Conservation (phyloP, 2,797 vertebrate species). For the Hoplostethus mediterraneus region DNA sequence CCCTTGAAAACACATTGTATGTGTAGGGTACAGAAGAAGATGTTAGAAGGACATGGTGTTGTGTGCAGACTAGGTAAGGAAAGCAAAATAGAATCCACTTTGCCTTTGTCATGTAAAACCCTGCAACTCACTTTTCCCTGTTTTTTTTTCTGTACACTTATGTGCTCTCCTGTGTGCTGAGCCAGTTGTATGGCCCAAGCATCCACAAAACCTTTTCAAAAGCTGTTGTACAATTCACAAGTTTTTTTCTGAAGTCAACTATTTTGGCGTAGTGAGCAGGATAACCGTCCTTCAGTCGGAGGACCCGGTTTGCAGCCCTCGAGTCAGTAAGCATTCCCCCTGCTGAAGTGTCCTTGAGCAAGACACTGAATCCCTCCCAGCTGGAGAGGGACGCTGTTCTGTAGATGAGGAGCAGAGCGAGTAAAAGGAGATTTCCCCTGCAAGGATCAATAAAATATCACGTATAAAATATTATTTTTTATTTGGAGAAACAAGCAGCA, state of each 20-base stretch:
- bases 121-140: not conserved
- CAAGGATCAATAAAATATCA: not conserved
- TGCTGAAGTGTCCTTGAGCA: not conserved
- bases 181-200: not conserved
- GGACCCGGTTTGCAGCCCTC: not conserved
- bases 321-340: not conserved
- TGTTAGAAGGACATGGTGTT: not conserved
- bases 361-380: not conserved
- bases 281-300: not conserved
- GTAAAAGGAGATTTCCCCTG: not conserved
- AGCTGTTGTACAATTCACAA: no score
- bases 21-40: constrained; percentile 13
- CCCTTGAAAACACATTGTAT: constrained; percentile 52
- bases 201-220: no score
- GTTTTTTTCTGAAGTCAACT: no score
- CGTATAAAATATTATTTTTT: not conserved
- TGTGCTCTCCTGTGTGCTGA: not conserved
- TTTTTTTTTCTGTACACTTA: not conserved
- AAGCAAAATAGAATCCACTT: no score
- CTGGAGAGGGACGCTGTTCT: no score
- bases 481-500: not conserved
- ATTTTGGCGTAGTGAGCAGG: no score
- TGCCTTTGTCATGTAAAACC: constrained; percentile 6
- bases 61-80: constrained; percentile 14
- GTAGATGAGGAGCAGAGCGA: no score